Evolutionary conservation across 2,113 vertebrate genomes (phyloP).

Genomic region (Anseranas semipalmata): DNA sequence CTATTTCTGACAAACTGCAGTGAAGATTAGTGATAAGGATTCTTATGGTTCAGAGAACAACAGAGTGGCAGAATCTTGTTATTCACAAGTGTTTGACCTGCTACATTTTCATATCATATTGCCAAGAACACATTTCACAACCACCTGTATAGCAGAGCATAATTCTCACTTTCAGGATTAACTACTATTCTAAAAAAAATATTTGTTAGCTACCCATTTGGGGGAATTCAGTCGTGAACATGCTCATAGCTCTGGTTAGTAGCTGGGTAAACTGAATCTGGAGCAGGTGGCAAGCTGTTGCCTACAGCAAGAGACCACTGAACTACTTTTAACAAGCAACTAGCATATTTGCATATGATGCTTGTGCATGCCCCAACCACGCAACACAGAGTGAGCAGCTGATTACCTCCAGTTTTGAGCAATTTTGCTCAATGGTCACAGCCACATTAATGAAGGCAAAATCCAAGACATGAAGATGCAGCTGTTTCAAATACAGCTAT

Average conservation of each 20-base stretch:
- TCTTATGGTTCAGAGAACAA: neutral
- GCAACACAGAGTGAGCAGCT: neutral
- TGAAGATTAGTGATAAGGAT: neutral
- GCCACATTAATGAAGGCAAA: neutral
- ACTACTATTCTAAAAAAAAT: neutral
- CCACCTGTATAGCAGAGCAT: neutral
- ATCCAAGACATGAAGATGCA: neutral
- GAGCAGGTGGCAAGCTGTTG: neutral
- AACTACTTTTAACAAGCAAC: neutral
- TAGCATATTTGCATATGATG: neutral
- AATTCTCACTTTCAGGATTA: neutral
- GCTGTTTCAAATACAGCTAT: neutral
- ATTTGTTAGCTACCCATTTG: neutral
- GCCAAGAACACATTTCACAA: neutral
- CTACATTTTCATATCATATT: neutral
- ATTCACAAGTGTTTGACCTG: neutral
- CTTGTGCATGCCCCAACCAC: neutral
- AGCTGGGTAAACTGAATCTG: neutral
- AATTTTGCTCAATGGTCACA: neutral
- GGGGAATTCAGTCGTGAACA: neutral
- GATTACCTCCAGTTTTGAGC: neutral
- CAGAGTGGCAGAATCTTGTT: neutral
- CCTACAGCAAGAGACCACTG: neutral
- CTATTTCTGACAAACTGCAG: neutral
- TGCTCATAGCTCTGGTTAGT: neutral